These are phyloP conservation scores for Sinohyriopsis cumingii DNA, from an alignment of 2,888 invertebrate genomes.

Conservation along the genomic window DNA sequence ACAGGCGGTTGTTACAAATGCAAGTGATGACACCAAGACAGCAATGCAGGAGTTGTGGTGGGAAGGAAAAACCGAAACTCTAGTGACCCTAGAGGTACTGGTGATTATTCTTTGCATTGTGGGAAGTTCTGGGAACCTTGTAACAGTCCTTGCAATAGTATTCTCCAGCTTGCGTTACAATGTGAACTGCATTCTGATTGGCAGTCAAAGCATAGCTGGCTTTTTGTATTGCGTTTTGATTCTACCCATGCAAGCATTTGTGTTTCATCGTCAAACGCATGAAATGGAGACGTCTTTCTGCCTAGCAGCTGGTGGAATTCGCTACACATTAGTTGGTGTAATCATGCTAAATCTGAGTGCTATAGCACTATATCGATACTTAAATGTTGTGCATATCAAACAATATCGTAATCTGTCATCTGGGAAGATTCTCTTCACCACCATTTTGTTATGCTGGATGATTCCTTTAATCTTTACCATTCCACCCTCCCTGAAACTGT, in stretches of 20 bases:
- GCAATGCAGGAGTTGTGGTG: slow-evolving; percentile 21
- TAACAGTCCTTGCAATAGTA: slow-evolving; percentile 61
- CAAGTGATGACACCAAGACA: no score
- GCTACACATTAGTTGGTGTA: slow-evolving; percentile 54
- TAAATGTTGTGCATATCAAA: slow-evolving; percentile 54
- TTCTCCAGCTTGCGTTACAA: slow-evolving; percentile 55
- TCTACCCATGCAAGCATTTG: slow-evolving; percentile 56
- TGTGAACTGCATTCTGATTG: slow-evolving; percentile 61
- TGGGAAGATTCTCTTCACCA: slow-evolving; percentile 32
- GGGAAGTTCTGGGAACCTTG: slow-evolving; percentile 55
- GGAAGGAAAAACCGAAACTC: slow-evolving; percentile 36
- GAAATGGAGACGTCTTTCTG: slow-evolving; percentile 43
- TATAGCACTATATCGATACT: slow-evolving; percentile 57
- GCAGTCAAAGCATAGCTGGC: slow-evolving; percentile 57
- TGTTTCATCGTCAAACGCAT: slow-evolving; percentile 45
- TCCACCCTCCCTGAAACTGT: slow-evolving; percentile 49
- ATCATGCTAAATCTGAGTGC: slow-evolving; percentile 54
- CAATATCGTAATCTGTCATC: slow-evolving; percentile 48
- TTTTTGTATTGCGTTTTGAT: slow-evolving; percentile 55
- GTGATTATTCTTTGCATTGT: slow-evolving; percentile 48
- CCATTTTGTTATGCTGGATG: slow-evolving; percentile 52
- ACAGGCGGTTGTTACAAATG: no score
- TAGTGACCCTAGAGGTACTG: slow-evolving; percentile 46
- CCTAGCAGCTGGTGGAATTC: slow-evolving; percentile 49
- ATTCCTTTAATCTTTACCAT: slow-evolving; percentile 49